Evolutionary conservation across 1,140 invertebrate genomes (phyloP), one percentile per base, ranked within the genome.

Genomic region (Caerostris extrusa): DNA sequence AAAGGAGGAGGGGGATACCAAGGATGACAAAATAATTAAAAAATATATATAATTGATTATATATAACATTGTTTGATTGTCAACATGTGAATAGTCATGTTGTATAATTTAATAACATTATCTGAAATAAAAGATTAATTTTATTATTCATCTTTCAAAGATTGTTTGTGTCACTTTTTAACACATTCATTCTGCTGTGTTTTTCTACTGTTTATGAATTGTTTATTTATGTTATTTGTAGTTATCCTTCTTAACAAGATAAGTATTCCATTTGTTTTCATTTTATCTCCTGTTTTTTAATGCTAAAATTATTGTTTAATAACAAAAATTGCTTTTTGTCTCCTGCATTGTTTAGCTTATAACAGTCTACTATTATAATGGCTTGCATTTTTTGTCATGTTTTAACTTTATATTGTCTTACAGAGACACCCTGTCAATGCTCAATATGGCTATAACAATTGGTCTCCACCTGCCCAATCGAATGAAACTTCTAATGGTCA

Each of bases 401-500:
- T 55, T 71, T 50, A 71, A 71, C 8, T 71, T 71, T 71, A 6
- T 95, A 55, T 94, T 91, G 91, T 94, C 94, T 95, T 96, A 60
- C 96, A 97, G 96, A 95, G 97, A 96, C 97, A 97, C 95, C 97
- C 97, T 58, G 95, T 95, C 7, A 96, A 95, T 94, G 95, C 96
- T 19, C 97, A 97, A 95, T 98, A 98, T 95, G 97, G 97, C 60
- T 99, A 98, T 95, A 98, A 97, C 95, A 98, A 97, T 95, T 99
- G 98, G 98, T 99, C 98, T 94, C 98, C 98, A 12, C 98, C 98
- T 5, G 98, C 98, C 2, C 98, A 98, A 95, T 99, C 98, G 14
- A 99, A 99, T 96, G 99, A 99, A 95, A 98, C 98, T 19, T 98
- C 98, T 8, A 99, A 98, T 96, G 98, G 98, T 87, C 99, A 99